Base-by-base conservation (phyloP, 1,140 invertebrate genomes). In the Caenorhabditis tropicalis region DNA sequence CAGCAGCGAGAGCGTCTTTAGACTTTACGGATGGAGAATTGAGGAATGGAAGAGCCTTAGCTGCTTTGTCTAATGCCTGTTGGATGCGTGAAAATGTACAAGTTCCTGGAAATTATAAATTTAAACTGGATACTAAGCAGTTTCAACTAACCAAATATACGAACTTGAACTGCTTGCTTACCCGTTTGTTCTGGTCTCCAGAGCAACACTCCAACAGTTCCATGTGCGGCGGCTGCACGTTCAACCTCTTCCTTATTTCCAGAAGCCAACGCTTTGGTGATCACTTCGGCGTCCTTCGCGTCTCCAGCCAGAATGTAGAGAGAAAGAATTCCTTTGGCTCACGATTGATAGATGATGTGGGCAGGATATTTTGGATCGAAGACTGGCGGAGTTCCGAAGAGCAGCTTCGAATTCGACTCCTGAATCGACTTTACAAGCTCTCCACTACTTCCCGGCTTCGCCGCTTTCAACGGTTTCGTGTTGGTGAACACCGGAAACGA, bases 221-320 rank as follows among this genome's bases (percentile, higher is more conserved):
- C 65, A 24, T 74, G 65, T 12, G 33, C 65, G 0, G 65, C 36
- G 3, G 36, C 65, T 21, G 65, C 65, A n/a, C 43, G 43, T 36
- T 74, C 65, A 3, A 74, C 65, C n/a, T 74, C 65, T 27, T 33
- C 10, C 36, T 74, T 36, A 19, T 74, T 74, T 74, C 65, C 65
- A 21, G 19, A 6, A 7, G 36, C 65, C 65, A 74, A 74, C 10
- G 65, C 65, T 21, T 74, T 74, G 0, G 65, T 74, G 6, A 74
- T 10, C 6, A 46, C 65, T 24, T 74, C 65, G 1, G 65, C 65
- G 27, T 74, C 65, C 21, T 74, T 74, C 6, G 36, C 21, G n/a
- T 74, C 65, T 43, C 65, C 65, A 16, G 65, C 65, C 19, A 74
- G n/a, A 74, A 74, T 43, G 29, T 74, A 74, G n/a, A 74, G 21